A percentile compares a stretch with the other conserved stretches of the same genome.
These are phyloP conservation scores for Todus mexicanus DNA, from an alignment of 2,797 vertebrate genomes.

Conservation along the genomic window DNA sequence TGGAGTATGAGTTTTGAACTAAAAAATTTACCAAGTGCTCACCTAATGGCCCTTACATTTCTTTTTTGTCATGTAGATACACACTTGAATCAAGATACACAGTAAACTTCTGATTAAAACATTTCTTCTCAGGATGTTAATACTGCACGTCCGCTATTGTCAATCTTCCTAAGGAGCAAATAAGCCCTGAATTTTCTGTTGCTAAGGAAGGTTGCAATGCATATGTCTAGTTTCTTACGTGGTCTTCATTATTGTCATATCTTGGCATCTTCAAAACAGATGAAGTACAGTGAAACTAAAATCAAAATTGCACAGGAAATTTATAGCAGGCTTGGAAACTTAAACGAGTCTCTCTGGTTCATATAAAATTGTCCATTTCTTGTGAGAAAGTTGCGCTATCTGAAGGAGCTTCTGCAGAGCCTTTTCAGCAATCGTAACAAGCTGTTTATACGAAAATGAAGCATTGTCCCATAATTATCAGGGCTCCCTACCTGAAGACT, in stretches of 20 bases:
- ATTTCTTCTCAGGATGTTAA: neutral
- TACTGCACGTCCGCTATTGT: neutral
- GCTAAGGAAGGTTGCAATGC: neutral
- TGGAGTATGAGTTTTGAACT: neutral
- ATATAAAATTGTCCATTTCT: neutral
- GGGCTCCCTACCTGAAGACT: neutral
- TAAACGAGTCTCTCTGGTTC: neutral
- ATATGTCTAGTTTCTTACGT: neutral
- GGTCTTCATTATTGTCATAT: neutral
- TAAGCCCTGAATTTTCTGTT: neutral
- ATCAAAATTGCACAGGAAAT: neutral
- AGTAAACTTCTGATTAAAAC: neutral
- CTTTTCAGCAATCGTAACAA: neutral
- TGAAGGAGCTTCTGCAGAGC: neutral
- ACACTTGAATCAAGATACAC: neutral
- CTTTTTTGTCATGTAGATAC: neutral
- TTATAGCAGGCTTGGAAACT: neutral
- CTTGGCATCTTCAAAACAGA: neutral
- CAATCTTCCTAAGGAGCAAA: neutral
- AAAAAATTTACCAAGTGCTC: neutral
- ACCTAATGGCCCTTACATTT: neutral
- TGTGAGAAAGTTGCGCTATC: neutral
- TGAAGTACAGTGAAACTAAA: neutral
- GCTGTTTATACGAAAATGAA: neutral
- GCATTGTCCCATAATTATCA: neutral